Conservation (phyloP, 2,113 vertebrate genomes). For the Lepisosteus oculatus region DNA sequence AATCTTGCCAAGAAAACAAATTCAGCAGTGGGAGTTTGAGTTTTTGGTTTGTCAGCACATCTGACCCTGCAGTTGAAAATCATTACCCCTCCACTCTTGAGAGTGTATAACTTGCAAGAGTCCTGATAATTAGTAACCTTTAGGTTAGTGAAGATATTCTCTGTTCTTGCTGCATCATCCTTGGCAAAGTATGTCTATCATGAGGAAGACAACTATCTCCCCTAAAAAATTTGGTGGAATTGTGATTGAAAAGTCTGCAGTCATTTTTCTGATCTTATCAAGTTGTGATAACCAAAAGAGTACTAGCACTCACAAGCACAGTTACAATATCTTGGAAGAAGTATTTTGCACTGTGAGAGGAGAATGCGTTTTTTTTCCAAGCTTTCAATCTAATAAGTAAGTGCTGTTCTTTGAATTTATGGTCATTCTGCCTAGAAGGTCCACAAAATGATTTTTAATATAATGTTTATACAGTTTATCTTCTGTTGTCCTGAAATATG, state of each 20-base stretch:
- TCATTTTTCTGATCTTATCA: neutral
- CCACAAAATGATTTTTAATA: too few relatives aligned
- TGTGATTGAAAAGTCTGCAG: neutral
- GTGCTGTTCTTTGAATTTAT: too few relatives aligned
- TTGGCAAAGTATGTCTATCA: neutral
- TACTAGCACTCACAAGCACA: too few relatives aligned
- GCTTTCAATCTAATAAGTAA: too few relatives aligned
- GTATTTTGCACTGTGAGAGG: too few relatives aligned
- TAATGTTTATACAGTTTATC: too few relatives aligned
- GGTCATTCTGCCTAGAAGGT: too few relatives aligned
- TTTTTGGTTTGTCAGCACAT: neutral
- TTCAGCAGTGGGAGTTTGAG: constrained; percentile 9
- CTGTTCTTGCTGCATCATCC: neutral
- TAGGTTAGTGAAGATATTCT: neutral
- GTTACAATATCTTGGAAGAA: too few relatives aligned
- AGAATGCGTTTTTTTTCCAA: too few relatives aligned
- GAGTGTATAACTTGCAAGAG: too few relatives aligned
- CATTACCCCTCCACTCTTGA: neutral
- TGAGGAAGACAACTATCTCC: neutral
- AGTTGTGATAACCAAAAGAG: neutral
- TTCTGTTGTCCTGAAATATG: too few relatives aligned
- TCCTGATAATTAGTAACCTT: too few relatives aligned
- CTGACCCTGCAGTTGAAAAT: neutral
- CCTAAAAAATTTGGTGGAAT: neutral
- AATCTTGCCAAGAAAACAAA: constrained; percentile 18